phyloP scores from a whole-genome alignment of 2,888 invertebrate species.

The Drosophila quinaria region DNA sequence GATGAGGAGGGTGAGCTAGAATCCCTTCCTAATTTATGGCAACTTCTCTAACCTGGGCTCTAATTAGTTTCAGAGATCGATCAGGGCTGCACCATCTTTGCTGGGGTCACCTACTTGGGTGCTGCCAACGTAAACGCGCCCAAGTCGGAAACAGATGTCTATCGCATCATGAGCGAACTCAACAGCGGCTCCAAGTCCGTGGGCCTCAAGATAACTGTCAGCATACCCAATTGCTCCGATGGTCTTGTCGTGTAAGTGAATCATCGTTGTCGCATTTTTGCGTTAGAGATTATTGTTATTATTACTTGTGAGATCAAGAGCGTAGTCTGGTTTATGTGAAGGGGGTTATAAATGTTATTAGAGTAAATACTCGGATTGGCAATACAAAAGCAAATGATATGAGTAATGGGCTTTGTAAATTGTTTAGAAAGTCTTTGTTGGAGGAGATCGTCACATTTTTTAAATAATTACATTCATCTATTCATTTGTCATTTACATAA shows the following conservation, averaged over 20 bases:
- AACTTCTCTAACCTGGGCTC: neutral
- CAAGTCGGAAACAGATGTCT: conserved; percentile 96
- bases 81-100: conserved; percentile 96
- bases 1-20: conserved; percentile 89
- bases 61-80: conserved; percentile 91
- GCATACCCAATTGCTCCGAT: conserved; percentile 96
- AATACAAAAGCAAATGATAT: too few species aligned
- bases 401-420: too few species aligned
- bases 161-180: conserved; percentile 96
- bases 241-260: conserved; percentile 95
- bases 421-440: too few species aligned
- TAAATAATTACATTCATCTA: too few species aligned
- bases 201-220: conserved; percentile 95
- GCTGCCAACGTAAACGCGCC: conserved; percentile 96
- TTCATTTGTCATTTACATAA: too few species aligned
- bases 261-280: neutral
- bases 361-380: too few species aligned
- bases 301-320: neutral
- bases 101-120: conserved; percentile 96
- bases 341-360: too few species aligned
- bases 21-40: conserved; percentile 3
- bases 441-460: too few species aligned
- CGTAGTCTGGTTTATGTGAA: neutral
- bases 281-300: neutral
- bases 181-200: conserved; percentile 89